Evolutionary conservation across 2,888 invertebrate genomes (phyloP).

Genomic region (Xanthorhoe designata): DNA sequence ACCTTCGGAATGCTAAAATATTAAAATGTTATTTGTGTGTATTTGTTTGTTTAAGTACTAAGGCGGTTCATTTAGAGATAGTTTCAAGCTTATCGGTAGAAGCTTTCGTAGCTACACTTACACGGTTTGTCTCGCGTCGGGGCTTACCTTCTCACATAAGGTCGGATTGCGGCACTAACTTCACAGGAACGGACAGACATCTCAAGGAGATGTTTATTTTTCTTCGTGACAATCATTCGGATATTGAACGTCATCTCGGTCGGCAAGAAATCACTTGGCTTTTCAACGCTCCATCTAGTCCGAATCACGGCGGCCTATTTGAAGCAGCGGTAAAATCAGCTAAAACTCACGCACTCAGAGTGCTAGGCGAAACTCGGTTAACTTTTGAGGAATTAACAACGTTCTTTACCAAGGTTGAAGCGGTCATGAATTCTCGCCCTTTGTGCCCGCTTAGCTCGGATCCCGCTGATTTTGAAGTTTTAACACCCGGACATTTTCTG

Average conservation of each 20-base stretch:
- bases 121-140: too few species aligned
- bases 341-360: slow-evolving; percentile 4
- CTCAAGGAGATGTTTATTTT: slow-evolving; percentile 11
- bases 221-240: slow-evolving; percentile 6
- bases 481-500: slow-evolving; percentile 16
- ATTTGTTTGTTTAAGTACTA: not conserved
- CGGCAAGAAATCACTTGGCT: slow-evolving; percentile 11
- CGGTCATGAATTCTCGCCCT: slow-evolving; percentile 9
- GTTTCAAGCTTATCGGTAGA: not conserved
- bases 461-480: slow-evolving; percentile 4
- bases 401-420: slow-evolving; percentile 9
- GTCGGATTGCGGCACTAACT: slow-evolving; percentile 13
- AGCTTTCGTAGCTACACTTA: too few species aligned
- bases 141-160: slow-evolving; percentile 9
- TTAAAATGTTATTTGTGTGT: not conserved
- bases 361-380: slow-evolving; percentile 2
- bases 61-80: slow-evolving; percentile 9
- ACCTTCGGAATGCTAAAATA: slow-evolving; percentile 13
- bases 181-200: not conserved
- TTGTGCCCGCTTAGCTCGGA: not conserved
- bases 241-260: slow-evolving; percentile 7
- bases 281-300: slow-evolving; percentile 8
- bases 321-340: slow-evolving; percentile 11
- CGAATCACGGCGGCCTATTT: slow-evolving; percentile 6
- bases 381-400: slow-evolving; percentile 17